Conservation (phyloP, 2,888 invertebrate species). For the Urechis unicinctus region DNA sequence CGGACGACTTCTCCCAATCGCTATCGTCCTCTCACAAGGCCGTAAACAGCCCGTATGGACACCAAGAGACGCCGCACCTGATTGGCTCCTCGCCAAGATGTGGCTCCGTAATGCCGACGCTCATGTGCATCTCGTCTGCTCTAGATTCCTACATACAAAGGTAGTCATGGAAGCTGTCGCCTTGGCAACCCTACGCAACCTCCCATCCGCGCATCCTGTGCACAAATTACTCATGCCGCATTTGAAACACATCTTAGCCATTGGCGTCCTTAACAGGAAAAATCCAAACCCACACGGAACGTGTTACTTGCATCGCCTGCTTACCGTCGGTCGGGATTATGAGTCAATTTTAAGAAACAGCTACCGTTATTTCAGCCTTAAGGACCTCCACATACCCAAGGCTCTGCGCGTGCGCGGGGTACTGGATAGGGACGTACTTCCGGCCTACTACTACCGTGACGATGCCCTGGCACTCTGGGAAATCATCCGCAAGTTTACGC, state of each 20-base stretch:
- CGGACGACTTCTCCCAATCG: conserved; percentile 11
- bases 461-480: conserved; percentile 15
- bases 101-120: conserved; percentile 19
- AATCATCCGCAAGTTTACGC: conserved; percentile 13
- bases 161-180: conserved; percentile 16
- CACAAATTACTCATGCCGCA: conserved; percentile 20
- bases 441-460: conserved; percentile 17
- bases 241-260: conserved; percentile 9
- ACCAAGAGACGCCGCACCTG: conserved; percentile 6
- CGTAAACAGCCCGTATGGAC: conserved; percentile 4
- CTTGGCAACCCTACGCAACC: conserved; percentile 15
- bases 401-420: conserved; percentile 15
- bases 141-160: conserved; percentile 8
- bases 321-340: conserved; percentile 12
- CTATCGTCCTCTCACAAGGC: conserved; percentile 10
- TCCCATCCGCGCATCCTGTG: conserved; percentile 19
- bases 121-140: conserved; percentile 19
- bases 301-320: conserved; percentile 9
- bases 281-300: conserved; percentile 5
- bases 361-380: conserved; percentile 8
- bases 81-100: conserved; percentile 21
- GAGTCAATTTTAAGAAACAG: conserved; percentile 1
- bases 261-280: conserved; percentile 7
- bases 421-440: conserved; percentile 7
- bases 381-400: conserved; percentile 10